A percentile compares a stretch with the other conserved stretches of the same genome.
Conservation (phyloP, 2,888 invertebrate species). For the Alloscopus bannaensis region DNA sequence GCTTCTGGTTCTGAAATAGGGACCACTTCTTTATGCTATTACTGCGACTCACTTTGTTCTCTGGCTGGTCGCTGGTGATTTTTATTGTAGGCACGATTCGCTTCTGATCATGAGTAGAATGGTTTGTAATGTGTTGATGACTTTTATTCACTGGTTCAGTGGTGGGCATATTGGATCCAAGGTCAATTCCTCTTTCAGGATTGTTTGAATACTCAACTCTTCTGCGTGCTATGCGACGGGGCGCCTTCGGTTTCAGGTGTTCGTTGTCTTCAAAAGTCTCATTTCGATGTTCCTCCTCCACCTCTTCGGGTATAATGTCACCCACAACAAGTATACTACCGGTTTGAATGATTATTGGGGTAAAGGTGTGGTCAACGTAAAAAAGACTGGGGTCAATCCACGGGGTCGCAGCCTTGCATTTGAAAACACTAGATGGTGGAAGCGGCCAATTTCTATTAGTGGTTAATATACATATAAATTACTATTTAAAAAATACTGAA, state of each 20-base stretch:
- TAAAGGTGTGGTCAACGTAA: slow-evolving; percentile 10
- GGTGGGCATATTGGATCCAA: background rate
- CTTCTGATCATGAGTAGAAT: background rate
- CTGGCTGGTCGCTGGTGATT: background rate
- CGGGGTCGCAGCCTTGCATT: slow-evolving; percentile 32
- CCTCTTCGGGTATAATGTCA: slow-evolving; percentile 3
- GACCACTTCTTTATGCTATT: slow-evolving; percentile 23
- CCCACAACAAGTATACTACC: slow-evolving; percentile 17
- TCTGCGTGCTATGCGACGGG: background rate
- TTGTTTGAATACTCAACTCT: slow-evolving; percentile 36
- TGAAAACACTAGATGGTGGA: slow-evolving; percentile 51
- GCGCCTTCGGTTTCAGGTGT: background rate
- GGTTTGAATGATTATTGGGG: background rate
- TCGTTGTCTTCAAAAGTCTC: background rate
- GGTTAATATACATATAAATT: no score
- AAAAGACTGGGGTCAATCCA: slow-evolving; percentile 47
- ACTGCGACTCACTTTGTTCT: background rate
- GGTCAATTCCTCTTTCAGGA: slow-evolving; percentile 44
- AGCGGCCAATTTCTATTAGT: slow-evolving; percentile 51
- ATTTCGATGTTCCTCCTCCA: slow-evolving; percentile 9
- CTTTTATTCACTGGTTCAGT: background rate
- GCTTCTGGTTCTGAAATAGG: slow-evolving; percentile 7
- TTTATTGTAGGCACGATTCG: background rate
- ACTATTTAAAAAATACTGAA: background rate
- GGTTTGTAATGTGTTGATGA: background rate